Evolutionary conservation across 2,888 invertebrate genomes (phyloP), one percentile per base, ranked within the genome.

Genomic region (Chrysodeixis includens): DNA sequence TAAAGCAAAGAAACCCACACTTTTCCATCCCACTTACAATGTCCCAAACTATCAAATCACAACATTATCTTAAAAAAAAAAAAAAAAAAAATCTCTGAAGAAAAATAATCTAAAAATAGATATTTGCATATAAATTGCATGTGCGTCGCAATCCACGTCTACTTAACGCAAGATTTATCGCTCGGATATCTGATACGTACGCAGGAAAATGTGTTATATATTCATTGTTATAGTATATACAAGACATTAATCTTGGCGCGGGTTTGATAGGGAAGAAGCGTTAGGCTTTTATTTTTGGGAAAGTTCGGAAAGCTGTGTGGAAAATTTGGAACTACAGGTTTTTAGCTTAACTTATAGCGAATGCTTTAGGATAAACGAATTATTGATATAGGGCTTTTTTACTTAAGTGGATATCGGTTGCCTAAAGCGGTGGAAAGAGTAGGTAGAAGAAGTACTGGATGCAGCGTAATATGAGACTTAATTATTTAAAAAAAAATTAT

Each of bases 51-150:
- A 12, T 35, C 1, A 35, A 35, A 2, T 9, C 10, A 12, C 9
- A 35, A 10, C n/a, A 44, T n/a, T n/a, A 16, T 16, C 8, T 16
- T 16, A 16, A 1, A 4, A n/a, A n/a, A 44, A 16, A 16, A 40
- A 14, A 14, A 4, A 7, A 44, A 7, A 44, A 16, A 16, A 16
- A 44, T 44, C 8, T n/a, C 4, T 6, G 16, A 44, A 44, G 44
- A 44, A 44, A 44, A 44, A n/a, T n/a, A 16, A 44, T 44, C 44
- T 44, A 16, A 20, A 49, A 20, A 49, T 18, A 40, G 18, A 18
- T 20, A 49, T 49, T 20, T 49, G 46, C 46, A 49, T 49, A 49
- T 49, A 49, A 30, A 30, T 53, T 30, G 54, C 54, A 32, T 18
- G 53, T 54, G 6, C 35, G 35, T n/a, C 56, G 46, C 44, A 26